Evolutionary conservation across 2,113 vertebrate species (phyloP), one percentile per base, ranked within the genome.

Genomic region (Lamprotornis superbus): DNA sequence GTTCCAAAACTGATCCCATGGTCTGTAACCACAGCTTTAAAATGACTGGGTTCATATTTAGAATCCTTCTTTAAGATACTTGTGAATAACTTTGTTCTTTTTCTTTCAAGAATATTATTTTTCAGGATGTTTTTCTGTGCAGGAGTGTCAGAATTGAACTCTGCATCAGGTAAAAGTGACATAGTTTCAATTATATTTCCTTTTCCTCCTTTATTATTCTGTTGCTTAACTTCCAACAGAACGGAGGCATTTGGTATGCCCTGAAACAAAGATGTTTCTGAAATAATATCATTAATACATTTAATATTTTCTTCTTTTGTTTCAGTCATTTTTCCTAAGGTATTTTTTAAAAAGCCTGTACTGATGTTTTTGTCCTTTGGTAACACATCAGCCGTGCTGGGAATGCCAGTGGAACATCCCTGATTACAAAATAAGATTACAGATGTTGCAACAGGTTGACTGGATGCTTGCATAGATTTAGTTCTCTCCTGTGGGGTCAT

Each of bases 11-110:
- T 92, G 53, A 98, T 94, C 74, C 91, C 82, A 6, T 90, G 97
- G 55, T 97, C 96, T 21, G 71, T 83, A 75, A 98, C 78, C 39
- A 94, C 24, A 69, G 95, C 59, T 35, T 97, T 89, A 37, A 93
- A 52, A 85, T 94, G 78, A 78, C 79, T 68, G 28, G 94, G 90
- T 68, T 97, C 90, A 61, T 97, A 98, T 81, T 98, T 98, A 71
- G 98, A 98, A 42, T 97, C 96, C 70, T 99, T 99, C 94, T 99
- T 99, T 87, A 99, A 98, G 92, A 99, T 99, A 74, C 99, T 98
- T 97, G 98, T 98, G 37, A 98, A 64, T 59, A 98, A 94, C 50
- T 71, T 96, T 10, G 46, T 94, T 94, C 96, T 97, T 73, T 97
- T 96, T 92, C 87, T 97, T 50, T 96, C 97, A 85, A 93, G 60